Percentiles rank a stretch among this genome's conserved stretches.
Evolutionary conservation across 2,888 invertebrate genomes (phyloP).

Genomic region (Halictus quadricinctus): DNA sequence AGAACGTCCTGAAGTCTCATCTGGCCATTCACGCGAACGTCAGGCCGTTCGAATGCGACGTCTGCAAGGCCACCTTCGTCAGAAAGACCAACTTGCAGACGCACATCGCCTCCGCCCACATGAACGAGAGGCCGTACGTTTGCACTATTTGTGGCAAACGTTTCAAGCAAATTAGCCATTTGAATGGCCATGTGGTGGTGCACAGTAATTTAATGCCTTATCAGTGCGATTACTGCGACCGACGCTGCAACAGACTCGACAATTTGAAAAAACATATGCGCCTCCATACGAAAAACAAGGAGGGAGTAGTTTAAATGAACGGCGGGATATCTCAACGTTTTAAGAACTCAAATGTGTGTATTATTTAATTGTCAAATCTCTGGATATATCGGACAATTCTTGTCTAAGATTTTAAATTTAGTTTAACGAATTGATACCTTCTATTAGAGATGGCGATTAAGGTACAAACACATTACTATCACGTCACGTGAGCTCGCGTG

Average conservation of each 20-base stretch:
- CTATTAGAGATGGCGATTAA: background rate
- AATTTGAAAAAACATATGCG: slow-evolving; percentile 78
- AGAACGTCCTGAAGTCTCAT: slow-evolving; percentile 83
- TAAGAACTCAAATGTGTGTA: slow-evolving; percentile 6
- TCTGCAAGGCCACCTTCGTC: slow-evolving; percentile 82
- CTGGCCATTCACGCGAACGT: slow-evolving; percentile 81
- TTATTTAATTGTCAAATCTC: slow-evolving; percentile 3
- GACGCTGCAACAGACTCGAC: slow-evolving; percentile 76
- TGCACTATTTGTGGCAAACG: slow-evolving; percentile 76
- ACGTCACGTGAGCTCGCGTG: too few species aligned
- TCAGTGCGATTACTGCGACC: slow-evolving; percentile 76
- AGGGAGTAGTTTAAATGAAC: slow-evolving; percentile 45
- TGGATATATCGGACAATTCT: background rate
- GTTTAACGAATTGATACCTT: background rate
- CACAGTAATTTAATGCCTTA: slow-evolving; percentile 78
- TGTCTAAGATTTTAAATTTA: background rate
- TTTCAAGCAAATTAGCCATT: slow-evolving; percentile 76
- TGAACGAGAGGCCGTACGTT: slow-evolving; percentile 76
- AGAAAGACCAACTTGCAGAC: slow-evolving; percentile 77
- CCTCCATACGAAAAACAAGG: slow-evolving; percentile 73
- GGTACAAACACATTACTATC: too few species aligned
- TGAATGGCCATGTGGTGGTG: slow-evolving; percentile 77
- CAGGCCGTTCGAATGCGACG: slow-evolving; percentile 83
- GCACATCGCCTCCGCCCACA: slow-evolving; percentile 77
- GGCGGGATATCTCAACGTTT: background rate